Evolutionary conservation across 2,797 vertebrate species (phyloP).

Genomic region (Amniataba percoides): DNA sequence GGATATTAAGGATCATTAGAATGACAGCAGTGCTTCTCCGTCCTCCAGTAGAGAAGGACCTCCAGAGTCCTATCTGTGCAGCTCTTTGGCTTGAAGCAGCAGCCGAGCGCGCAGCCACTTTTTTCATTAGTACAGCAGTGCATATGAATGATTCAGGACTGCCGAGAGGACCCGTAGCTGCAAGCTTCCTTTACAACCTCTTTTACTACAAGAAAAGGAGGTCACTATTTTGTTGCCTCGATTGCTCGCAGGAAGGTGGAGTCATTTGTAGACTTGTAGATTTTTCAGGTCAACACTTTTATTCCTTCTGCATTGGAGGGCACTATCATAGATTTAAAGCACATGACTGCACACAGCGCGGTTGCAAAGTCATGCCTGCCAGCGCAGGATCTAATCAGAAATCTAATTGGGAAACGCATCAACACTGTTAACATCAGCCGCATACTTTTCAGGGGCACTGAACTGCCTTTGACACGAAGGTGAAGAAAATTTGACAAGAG

Average conservation of each 20-base stretch:
- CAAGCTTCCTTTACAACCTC: slow-evolving; percentile 46
- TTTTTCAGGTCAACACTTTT: slow-evolving; percentile 51
- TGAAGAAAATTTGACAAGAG: not conserved
- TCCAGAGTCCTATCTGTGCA: slow-evolving; percentile 34
- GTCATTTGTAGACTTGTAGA: slow-evolving; percentile 15
- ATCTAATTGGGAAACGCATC: not conserved
- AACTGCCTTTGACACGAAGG: not conserved
- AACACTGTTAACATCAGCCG: slow-evolving; percentile 6
- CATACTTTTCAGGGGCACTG: not conserved
- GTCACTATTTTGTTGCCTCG: slow-evolving; percentile 61
- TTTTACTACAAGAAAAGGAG: slow-evolving; percentile 66
- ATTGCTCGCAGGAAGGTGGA: slow-evolving; percentile 35
- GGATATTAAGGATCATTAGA: slow-evolving; percentile 63
- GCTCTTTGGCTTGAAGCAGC: slow-evolving; percentile 48
- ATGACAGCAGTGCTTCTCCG: slow-evolving; percentile 51
- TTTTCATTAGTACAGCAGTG: slow-evolving; percentile 65
- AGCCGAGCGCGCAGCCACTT: slow-evolving; percentile 43
- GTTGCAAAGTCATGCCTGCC: not conserved
- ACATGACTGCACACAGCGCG: not conserved
- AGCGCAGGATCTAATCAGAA: slow-evolving; percentile 12
- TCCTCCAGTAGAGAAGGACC: slow-evolving; percentile 50
- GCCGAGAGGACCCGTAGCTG: slow-evolving; percentile 46
- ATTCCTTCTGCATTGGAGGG: slow-evolving; percentile 23
- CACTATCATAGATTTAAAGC: slow-evolving; percentile 17
- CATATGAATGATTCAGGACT: slow-evolving; percentile 76